phyloP scores from a whole-genome alignment of 2,888 invertebrate species.

The Hylaea fasciaria region DNA sequence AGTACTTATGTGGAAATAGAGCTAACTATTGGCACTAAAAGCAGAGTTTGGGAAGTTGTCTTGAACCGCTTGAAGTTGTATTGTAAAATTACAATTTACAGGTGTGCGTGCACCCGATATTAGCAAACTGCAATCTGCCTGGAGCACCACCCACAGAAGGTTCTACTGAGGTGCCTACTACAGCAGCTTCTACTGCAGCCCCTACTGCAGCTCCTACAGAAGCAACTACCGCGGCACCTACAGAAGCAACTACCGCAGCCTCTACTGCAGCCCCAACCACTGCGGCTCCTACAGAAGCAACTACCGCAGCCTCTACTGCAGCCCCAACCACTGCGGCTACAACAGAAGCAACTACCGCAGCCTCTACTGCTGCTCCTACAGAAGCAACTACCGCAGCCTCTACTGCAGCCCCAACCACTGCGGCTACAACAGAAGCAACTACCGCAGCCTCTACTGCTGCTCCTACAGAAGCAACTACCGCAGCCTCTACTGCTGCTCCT shows the following conservation, averaged over 20 bases:
- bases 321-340: conserved; percentile 15
- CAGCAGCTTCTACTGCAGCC: conserved; percentile 12
- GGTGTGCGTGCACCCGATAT: conserved; percentile 58
- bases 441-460: conserved; percentile 18
- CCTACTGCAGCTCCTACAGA: conserved; percentile 1
- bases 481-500: conserved; percentile 14
- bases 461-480: background rate
- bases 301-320: conserved; percentile 15
- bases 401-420: conserved; percentile 23
- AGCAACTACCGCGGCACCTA: conserved; percentile 15
- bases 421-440: conserved; percentile 18
- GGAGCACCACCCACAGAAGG: conserved; percentile 1
- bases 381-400: conserved; percentile 18
- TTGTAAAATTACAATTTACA: conserved; percentile 30
- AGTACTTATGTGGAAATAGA: no score
- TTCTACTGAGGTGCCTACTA: conserved; percentile 15
- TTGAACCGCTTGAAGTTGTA: no score
- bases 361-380: conserved; percentile 18
- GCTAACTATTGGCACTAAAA: no score
- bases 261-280: conserved; percentile 12
- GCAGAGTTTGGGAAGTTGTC: no score
- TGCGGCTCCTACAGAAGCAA: conserved; percentile 23
- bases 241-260: conserved; percentile 3
- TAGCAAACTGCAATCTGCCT: conserved; percentile 54
- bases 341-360: conserved; percentile 14